Conservation (phyloP, 2,113 vertebrate genomes). For the Mystacornis crossleyi region DNA sequence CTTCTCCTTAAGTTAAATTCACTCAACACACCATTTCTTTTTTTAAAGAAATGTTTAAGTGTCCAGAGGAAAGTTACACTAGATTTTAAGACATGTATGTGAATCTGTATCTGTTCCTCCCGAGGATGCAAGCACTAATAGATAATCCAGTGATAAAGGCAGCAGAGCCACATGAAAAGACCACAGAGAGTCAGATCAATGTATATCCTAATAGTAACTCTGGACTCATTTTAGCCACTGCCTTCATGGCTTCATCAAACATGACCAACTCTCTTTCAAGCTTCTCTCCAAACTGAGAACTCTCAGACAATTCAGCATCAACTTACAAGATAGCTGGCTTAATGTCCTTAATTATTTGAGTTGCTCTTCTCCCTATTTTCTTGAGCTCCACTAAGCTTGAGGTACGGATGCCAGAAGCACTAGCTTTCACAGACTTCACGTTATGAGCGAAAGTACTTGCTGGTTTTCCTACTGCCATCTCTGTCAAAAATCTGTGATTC, state of each 20-base stretch:
- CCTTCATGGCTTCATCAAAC: not conserved
- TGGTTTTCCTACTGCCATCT: not conserved
- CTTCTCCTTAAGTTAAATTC: not conserved
- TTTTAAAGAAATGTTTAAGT: not conserved
- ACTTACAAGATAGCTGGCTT: not conserved
- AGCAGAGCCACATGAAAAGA: not conserved
- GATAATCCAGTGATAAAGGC: not conserved
- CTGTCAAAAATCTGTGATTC: not conserved
- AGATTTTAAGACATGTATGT: no score
- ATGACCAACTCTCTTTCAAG: not conserved
- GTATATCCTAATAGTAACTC: not conserved
- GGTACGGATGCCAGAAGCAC: not conserved
- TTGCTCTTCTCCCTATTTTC: not conserved
- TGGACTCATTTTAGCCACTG: not conserved
- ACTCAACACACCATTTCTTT: not conserved
- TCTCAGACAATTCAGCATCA: not conserved
- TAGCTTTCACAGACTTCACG: not conserved
- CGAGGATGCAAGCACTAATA: accelerated
- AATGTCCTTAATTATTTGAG: not conserved
- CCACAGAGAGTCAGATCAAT: not conserved
- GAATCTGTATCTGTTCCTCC: not conserved
- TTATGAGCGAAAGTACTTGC: not conserved
- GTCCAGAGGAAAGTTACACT: not conserved
- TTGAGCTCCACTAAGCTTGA: not conserved
- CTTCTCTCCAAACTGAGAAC: not conserved